Evolutionary conservation across 2,797 vertebrate species (phyloP), one percentile per base, ranked within the genome.

Genomic region (Micrastur ruficollis): DNA sequence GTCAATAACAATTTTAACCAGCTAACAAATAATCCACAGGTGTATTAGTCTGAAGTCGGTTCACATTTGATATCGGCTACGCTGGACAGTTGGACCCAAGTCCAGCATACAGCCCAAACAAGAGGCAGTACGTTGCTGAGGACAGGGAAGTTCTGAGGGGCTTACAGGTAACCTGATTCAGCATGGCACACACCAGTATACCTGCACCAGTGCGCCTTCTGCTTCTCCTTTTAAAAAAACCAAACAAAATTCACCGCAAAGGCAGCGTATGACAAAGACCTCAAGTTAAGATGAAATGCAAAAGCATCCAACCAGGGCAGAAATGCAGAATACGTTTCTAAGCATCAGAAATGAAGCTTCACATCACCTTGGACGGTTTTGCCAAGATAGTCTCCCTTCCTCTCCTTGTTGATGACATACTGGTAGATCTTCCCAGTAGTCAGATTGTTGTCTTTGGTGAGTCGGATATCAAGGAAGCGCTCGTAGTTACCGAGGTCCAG

Each of bases 391-490:
- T 99, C 99, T 70, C 99, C 99, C 65, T 98, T 98, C 93, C 99
- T 98, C 97, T 99, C 99, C 97, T 99, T 99, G 97, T 99, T 99
- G 96, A 99, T 99, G 89, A 99, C 99, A 1, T 99, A 99, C 96
- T 99, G 99, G 92, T 99, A 99, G 95, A 99, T 99, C 96, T 99
- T 99, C 53, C 99, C 99, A 0, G 99, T 99, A 38, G 99, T 99
- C 96, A 99, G 98, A 89, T 99, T 99, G 97, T 99, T 99, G 97
- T 99, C 99, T 95, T 97, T 99, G 70, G 99, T 99, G 47, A 99
- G 98, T 40, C 99, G 98, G 97, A 99, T 99, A 90, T 99, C 99
- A 0, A 99, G 98, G 97, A 99, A 99, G 31, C 99, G 98, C 76
- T 99, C 99, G 3, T 99, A 99, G 97, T 99, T 99, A 20, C 99